phyloP scores from a whole-genome alignment of 2,113 vertebrate species.

The Ctenomys sociabilis region DNA sequence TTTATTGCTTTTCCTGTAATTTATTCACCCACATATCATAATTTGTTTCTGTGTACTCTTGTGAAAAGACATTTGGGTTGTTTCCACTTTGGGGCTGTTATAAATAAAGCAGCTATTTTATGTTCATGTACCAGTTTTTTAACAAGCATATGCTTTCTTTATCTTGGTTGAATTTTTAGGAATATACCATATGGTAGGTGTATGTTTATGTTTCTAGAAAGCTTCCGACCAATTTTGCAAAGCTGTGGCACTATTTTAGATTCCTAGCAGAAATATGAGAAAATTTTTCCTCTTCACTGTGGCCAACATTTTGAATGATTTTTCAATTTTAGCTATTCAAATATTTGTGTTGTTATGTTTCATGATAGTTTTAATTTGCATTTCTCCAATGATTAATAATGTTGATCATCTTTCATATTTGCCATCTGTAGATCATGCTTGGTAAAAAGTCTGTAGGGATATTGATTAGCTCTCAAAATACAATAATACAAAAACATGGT shows the following conservation, averaged over 20 bases:
- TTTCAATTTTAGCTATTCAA: not conserved
- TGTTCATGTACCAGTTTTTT: constrained; percentile 2
- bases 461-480: not conserved
- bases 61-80: not conserved
- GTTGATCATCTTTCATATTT: constrained; percentile 5
- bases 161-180: not conserved
- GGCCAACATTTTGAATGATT: not conserved
- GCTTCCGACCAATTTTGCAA: not conserved
- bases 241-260: not conserved
- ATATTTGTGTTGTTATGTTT: not conserved
- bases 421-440: not conserved
- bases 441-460: not conserved
- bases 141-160: not conserved
- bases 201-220: not conserved
- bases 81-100: not conserved
- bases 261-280: not conserved
- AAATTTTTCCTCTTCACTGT: not conserved
- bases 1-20: constrained; percentile 21
- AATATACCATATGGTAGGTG: not conserved
- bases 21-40: not conserved
- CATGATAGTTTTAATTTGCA: not conserved
- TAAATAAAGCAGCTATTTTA: constrained; percentile 10
- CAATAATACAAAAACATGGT: not conserved
- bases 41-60: constrained; percentile 14
- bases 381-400: not conserved